These are phyloP conservation scores for Argyra leucocephala DNA, from an alignment of 2,888 invertebrate genomes.

Conservation along the genomic window DNA sequence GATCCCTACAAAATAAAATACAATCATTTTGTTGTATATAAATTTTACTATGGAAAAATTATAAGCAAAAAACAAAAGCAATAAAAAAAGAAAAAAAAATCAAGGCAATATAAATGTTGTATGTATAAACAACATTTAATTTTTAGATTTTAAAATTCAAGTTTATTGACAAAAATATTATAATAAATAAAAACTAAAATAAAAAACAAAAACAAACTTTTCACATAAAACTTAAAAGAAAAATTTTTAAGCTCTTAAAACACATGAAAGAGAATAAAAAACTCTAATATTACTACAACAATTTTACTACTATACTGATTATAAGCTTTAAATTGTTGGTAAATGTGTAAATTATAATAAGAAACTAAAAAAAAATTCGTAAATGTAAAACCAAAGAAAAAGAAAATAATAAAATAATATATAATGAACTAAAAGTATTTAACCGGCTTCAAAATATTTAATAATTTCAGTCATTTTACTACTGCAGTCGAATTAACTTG, in stretches of 20 bases:
- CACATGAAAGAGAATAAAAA: too few relatives aligned
- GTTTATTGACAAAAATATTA: constrained; percentile 1
- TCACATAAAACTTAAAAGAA: not conserved
- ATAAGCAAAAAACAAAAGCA: too few relatives aligned
- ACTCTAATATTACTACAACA: too few relatives aligned
- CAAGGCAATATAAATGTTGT: not conserved
- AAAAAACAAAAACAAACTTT: not conserved
- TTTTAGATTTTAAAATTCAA: not conserved
- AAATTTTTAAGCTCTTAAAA: too few relatives aligned
- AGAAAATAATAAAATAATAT: not conserved
- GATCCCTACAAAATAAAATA: too few relatives aligned
- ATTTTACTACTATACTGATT: too few relatives aligned
- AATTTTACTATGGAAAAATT: too few relatives aligned
- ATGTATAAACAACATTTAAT: not conserved
- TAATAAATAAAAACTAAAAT: not conserved
- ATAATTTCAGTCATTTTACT: constrained; percentile 46
- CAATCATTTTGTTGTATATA: too few relatives aligned
- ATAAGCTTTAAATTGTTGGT: too few relatives aligned
- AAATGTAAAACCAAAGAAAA: not conserved
- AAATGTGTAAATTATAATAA: too few relatives aligned
- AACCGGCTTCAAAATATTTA: constrained; percentile 45
- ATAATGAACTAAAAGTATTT: constrained; percentile 39
- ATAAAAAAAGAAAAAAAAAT: not conserved
- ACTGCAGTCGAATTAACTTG: constrained; percentile 40
- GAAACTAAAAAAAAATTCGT: too few relatives aligned